Conservation (phyloP, 2,888 invertebrate species). For the Tetranychus truncatus region DNA sequence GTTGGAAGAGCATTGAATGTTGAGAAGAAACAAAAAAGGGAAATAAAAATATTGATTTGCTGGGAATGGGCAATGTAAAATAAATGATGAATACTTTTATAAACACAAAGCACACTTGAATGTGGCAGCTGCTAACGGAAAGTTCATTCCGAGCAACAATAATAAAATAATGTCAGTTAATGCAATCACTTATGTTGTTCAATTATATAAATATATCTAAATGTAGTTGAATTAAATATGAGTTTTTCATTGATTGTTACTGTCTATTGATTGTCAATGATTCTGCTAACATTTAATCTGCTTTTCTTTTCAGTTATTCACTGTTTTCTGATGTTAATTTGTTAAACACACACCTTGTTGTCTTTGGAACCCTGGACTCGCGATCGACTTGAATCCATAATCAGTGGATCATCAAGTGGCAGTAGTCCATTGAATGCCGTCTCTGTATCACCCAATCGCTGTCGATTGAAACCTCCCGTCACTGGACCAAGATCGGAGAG, state of each 20-base stretch:
- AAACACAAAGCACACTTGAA: too few relatives aligned
- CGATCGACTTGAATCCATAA: not conserved
- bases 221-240: not conserved
- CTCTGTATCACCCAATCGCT: not conserved
- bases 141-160: too few relatives aligned
- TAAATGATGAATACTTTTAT: too few relatives aligned
- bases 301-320: not conserved
- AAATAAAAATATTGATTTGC: too few relatives aligned
- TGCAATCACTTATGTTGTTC: too few relatives aligned
- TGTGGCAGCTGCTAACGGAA: too few relatives aligned
- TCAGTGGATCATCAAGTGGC: not conserved
- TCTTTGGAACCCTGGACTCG: not conserved
- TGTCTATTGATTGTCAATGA: not conserved
- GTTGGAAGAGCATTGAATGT: too few relatives aligned
- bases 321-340: not conserved
- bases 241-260: not conserved
- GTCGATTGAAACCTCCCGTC: not conserved
- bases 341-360: not conserved
- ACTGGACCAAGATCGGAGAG: constrained; percentile 14
- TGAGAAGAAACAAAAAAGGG: too few relatives aligned
- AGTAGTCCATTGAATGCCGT: not conserved
- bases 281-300: not conserved
- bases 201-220: not conserved
- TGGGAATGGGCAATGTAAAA: too few relatives aligned
- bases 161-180: too few relatives aligned